Conservation (phyloP, 2,113 vertebrate genomes). For the Peucedramus taeniatus region DNA sequence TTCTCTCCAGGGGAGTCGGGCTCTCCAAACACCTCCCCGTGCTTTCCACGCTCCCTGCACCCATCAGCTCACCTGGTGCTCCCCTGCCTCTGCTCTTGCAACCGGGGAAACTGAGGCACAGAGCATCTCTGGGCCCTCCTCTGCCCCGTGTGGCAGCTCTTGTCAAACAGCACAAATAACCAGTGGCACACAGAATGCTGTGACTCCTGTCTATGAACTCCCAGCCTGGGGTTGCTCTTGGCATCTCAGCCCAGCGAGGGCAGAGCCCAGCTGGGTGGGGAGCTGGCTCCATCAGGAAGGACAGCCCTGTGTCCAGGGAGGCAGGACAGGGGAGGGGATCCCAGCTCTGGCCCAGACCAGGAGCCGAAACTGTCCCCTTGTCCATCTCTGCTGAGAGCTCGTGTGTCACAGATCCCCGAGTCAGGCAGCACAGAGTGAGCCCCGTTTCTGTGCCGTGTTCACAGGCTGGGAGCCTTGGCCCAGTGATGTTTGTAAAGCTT, state of each 20-base stretch:
- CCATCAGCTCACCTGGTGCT: fast-evolving
- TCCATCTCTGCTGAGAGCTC: neutral
- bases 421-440: fast-evolving
- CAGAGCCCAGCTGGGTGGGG: neutral
- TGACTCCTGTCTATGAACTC: neutral
- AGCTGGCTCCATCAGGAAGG: neutral
- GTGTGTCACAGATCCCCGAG: neutral
- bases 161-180: neutral
- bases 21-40: neutral
- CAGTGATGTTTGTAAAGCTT: neutral
- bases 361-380: neutral
- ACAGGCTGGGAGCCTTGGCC: neutral
- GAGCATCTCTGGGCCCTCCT: neutral
- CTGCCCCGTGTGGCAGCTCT: neutral
- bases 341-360: neutral
- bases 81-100: neutral
- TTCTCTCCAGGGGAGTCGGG: neutral
- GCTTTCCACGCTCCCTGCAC: neutral
- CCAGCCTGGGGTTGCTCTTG: neutral
- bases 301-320: neutral
- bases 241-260: fast-evolving
- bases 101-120: neutral
- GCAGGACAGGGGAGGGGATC: neutral
- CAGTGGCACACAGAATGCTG: neutral
- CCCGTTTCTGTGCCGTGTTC: neutral